Conservation (phyloP, 2,888 invertebrate genomes). For the Blera fallax region DNA sequence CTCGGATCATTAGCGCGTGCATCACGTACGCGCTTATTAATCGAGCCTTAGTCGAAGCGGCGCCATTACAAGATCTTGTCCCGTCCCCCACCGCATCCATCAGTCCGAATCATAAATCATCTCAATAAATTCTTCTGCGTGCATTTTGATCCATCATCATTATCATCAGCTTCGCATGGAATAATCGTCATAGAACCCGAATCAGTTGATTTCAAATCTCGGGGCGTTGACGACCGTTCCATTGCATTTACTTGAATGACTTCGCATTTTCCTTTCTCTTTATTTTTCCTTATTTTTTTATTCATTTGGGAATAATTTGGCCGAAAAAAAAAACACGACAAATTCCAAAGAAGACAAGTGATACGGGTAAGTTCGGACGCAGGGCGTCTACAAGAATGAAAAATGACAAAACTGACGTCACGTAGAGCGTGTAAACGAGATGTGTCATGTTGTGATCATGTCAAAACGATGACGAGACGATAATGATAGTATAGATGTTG, state of each 20-base stretch:
- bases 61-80: constrained; percentile 66
- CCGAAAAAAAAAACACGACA: constrained; percentile 35
- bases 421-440: constrained; percentile 67
- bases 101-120: constrained; percentile 63
- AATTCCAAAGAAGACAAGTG: constrained; percentile 58
- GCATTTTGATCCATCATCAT: constrained; percentile 72
- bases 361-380: constrained; percentile 49
- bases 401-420: constrained; percentile 66
- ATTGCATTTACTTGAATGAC: constrained; percentile 54
- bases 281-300: constrained; percentile 30
- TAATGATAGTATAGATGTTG: constrained; percentile 30
- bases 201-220: constrained; percentile 54
- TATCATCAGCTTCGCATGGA: constrained; percentile 59
- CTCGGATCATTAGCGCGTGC: constrained; percentile 71
- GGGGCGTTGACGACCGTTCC: constrained; percentile 62
- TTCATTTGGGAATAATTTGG: constrained; percentile 47
- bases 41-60: constrained; percentile 68
- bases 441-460: constrained; percentile 70
- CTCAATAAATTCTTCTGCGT: constrained; percentile 51
- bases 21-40: constrained; percentile 68
- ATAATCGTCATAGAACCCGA: constrained; percentile 53
- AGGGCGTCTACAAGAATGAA: constrained; percentile 54
- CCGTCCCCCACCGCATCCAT: constrained; percentile 6
- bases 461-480: constrained; percentile 52
- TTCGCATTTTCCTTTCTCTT: constrained; percentile 42